These are phyloP conservation scores for Urocyon cinereoargenteus DNA, from an alignment of 2,797 vertebrate species.

Conservation along the genomic window DNA sequence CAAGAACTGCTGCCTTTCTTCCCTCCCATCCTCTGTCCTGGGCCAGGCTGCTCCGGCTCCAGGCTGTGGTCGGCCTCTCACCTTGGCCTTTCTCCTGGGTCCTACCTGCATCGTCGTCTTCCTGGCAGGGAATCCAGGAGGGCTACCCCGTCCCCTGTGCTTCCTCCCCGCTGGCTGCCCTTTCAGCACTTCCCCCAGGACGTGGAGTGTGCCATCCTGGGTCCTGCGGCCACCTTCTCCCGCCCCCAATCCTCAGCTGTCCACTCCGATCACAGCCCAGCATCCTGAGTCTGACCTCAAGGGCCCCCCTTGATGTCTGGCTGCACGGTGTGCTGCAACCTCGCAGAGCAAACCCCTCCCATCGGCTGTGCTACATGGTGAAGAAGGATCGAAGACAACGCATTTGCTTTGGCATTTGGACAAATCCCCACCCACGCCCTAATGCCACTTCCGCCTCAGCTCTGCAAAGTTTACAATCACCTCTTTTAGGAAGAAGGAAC, in stretches of 20 bases:
- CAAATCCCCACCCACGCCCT: background rate
- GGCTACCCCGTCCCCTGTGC: background rate
- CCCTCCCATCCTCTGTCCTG: no score
- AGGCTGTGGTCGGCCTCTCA: background rate
- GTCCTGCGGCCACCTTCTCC: background rate
- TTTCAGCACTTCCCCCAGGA: accelerated
- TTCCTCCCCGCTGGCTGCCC: background rate
- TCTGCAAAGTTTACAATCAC: constrained; percentile 12
- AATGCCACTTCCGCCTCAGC: background rate
- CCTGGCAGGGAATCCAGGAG: background rate
- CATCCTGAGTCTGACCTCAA: background rate
- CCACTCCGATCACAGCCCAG: background rate
- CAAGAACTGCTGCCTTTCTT: accelerated
- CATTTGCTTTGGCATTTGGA: background rate
- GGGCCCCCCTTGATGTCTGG: background rate
- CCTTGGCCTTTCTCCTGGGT: background rate
- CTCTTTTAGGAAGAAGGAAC: background rate
- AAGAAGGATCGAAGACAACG: background rate
- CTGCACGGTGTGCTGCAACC: background rate
- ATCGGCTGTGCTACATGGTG: background rate
- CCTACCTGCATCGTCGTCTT: no score
- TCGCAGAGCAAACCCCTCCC: background rate
- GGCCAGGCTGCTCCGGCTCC: accelerated
- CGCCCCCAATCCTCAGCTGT: background rate
- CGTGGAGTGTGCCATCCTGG: background rate